Evolutionary conservation across 2,888 invertebrate species (phyloP).

Genomic region (Hecatera dysodea): DNA sequence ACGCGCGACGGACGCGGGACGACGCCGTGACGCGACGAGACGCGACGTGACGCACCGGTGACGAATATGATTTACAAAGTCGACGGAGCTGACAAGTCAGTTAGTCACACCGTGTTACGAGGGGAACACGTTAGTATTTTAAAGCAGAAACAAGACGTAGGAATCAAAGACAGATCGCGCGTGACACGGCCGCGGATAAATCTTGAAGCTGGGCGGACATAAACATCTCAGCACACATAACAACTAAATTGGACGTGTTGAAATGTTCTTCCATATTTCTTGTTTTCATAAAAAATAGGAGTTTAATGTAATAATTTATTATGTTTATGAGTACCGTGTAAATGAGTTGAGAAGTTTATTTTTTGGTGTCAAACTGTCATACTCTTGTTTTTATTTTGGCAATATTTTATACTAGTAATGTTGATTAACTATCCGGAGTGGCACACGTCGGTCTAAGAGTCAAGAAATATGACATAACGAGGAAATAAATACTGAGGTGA

Average conservation of each 20-base stretch:
- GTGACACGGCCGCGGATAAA: conserved; percentile 54
- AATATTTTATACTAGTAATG: conserved; percentile 59
- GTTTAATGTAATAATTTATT: conserved; percentile 65
- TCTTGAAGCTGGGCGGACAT: conserved; percentile 53
- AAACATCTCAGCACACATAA: conserved; percentile 55
- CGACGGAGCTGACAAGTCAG: conserved; percentile 62
- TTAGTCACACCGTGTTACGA: conserved; percentile 57
- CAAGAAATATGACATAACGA: conserved; percentile 45
- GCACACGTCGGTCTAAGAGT: conserved; percentile 15
- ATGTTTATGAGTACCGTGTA: conserved; percentile 52
- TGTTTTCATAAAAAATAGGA: conserved; percentile 55
- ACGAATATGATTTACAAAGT: conserved; percentile 69
- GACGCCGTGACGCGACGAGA: conserved; percentile 38
- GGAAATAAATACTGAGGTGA: conserved; percentile 17
- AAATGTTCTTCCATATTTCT: conserved; percentile 55
- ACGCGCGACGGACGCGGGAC: conserved; percentile 27
- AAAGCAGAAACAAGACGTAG: conserved; percentile 30
- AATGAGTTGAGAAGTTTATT: conserved; percentile 62
- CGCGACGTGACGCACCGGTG: conserved; percentile 50
- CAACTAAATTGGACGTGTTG: conserved; percentile 62
- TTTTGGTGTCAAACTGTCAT: conserved; percentile 47
- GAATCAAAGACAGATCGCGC: conserved; percentile 39
- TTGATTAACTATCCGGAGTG: conserved; percentile 40
- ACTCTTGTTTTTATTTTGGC: conserved; percentile 51
- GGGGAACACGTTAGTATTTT: conserved; percentile 34